Evolutionary conservation across 2,113 vertebrate genomes (phyloP), one percentile per base, ranked within the genome.

Genomic region (Muntiacus muntjak): DNA sequence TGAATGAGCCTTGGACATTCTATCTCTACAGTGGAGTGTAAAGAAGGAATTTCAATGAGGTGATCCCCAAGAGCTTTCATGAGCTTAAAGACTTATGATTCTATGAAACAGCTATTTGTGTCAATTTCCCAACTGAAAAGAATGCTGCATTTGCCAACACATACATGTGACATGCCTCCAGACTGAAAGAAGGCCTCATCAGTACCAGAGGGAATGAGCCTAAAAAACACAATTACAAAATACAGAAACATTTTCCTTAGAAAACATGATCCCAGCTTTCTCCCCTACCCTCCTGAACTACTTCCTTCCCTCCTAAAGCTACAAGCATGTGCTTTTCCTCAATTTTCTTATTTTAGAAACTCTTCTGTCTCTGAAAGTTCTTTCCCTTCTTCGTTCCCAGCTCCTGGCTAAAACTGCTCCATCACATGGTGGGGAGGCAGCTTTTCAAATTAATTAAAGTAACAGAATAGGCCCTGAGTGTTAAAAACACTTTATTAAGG

Each of bases 311-410:
- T 83, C 5, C 16, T 4, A 3, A 50, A 55, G 47, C 36, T 91
- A n/a, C 47, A 60, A 19, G 10, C 16, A 43, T 0, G 0, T 1
- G 2, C 28, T 40, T 5, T 15, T 17, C 3, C 23, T 13, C 28
- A 30, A 30, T 40, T 43, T 60, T 71, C 36, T 85, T 52, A 52
- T 26, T 71, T 85, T 21, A 54, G 78, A 12, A 74, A 57, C 13
- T 40, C 50, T 30, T 87, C 23, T 14, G 25, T 26, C 26, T 28
- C 30, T 45, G 7, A 87, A 78, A 82, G 12, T 79, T 88, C 33
- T 81, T 67, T 83, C 57, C 47, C 28, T 5, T 82, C 74, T 79
- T 62, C 9, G 33, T 13, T 50, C 17, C 64, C 26, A 62, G 21
- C 7, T 76, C 28, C 60, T 87, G 17, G 25, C 25, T 76, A 60